Conservation (phyloP, 2,113 vertebrate species). For the Syngnathus typhle region DNA sequence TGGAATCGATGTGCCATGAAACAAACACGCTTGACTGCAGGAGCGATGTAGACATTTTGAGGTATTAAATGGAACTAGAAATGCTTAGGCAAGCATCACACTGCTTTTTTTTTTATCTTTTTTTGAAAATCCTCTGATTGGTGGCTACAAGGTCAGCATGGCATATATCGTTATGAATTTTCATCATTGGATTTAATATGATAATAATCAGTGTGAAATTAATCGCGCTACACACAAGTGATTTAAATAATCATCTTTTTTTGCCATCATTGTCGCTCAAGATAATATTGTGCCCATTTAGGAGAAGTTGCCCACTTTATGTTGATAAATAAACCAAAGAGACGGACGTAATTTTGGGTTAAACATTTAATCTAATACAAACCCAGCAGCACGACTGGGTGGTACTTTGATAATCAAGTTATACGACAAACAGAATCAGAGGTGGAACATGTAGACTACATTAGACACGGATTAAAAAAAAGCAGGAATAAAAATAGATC, state of each 20-base stretch:
- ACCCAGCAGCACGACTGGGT: no score
- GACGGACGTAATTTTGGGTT: no score
- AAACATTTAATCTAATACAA: no score
- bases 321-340: no score
- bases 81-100: not conserved
- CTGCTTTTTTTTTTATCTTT: no score
- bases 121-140: not conserved
- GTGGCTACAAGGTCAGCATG: not conserved
- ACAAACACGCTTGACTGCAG: constrained; percentile 12
- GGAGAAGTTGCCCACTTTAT: not conserved
- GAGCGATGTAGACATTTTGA: not conserved
- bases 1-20: constrained; percentile 27
- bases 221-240: not conserved
- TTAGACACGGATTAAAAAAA: not conserved
- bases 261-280: not conserved
- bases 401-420: no score
- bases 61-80: not conserved
- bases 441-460: no score
- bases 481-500: not conserved
- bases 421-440: no score
- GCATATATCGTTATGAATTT: not conserved
- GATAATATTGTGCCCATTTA: not conserved
- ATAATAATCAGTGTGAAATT: no score
- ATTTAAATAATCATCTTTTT: not conserved
- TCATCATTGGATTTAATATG: no score